These are phyloP conservation scores for Mus spicilegus DNA, from an alignment of 2,113 vertebrate species.

Conservation along the genomic window DNA sequence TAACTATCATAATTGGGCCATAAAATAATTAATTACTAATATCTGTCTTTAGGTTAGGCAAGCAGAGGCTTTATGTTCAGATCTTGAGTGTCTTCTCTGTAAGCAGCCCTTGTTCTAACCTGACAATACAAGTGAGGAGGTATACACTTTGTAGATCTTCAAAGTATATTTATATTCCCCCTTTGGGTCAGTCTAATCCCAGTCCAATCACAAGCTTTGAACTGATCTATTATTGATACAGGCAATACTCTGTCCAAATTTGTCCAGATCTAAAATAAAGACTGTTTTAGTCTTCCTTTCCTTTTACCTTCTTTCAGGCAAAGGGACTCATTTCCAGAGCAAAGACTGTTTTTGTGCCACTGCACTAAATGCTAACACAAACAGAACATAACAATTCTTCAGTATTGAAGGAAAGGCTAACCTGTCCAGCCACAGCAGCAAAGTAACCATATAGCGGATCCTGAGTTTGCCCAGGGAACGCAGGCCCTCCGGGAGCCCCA, in stretches of 20 bases:
- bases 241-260: neutral
- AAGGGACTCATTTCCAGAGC: slow-evolving; percentile 13
- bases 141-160: neutral
- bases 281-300: neutral
- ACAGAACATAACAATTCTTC: neutral
- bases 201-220: slow-evolving; percentile 41
- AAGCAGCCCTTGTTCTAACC: neutral
- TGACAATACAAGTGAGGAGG: neutral
- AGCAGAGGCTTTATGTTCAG: neutral
- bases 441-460: slow-evolving; percentile 90
- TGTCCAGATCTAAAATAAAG: neutral
- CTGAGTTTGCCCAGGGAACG: slow-evolving; percentile 87
- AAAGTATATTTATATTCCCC: neutral
- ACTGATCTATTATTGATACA: neutral
- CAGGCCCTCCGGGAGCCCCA: slow-evolving; percentile 87
- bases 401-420: slow-evolving; percentile 64
- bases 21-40: neutral
- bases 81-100: slow-evolving; percentile 35
- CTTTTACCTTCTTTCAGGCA: neutral
- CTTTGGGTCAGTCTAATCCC: neutral
- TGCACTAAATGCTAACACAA: neutral
- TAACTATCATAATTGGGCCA: neutral
- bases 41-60: neutral
- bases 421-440: slow-evolving; percentile 89
- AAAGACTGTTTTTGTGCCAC: neutral